Evolutionary conservation across 2,797 vertebrate species (phyloP), one percentile per base, ranked within the genome.

Genomic region (Acanthurus tractus): DNA sequence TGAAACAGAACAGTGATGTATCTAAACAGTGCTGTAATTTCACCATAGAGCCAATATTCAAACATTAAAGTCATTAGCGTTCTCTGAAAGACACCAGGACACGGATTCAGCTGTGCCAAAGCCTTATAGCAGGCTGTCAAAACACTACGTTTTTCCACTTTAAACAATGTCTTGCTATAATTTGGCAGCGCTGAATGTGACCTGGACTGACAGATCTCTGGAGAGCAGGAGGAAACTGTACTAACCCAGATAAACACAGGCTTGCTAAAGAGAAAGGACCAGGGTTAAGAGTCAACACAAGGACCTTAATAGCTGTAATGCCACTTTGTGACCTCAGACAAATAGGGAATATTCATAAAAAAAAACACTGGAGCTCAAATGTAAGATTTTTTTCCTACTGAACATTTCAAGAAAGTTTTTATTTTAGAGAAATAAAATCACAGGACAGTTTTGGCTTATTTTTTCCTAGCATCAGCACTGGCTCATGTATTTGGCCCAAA

Each of bases 201-300:
- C 58, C 61, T 38, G 36, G 22, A 44, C 49, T 40, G 59, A 59
- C 18, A 29, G 20, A 61, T 64, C 73, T 84, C 81, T 65, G 46
- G 57, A 71, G 76, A 71, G 61, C 65, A 70, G 73, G 70, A 69
- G 73, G 49, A 70, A 79, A 76, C 55, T 22, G 25, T 23, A 34
- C 49, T 48, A 63, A 70, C 25, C 4, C 29, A 56, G 45, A 22
- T 66, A 23, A 57, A 78, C 42, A 52, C 58, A 70, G 55, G 36
- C 76, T 62, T 34, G 70, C 25, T 36, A 20, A 59, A 64, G 25
- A 77, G 53, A 74, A 59, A 65, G 23, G 20, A 36, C 8, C 1
- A 0, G 5, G 49, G 17, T 55, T 61, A 55, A 12, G 17, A 77
- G 58, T 38, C 46, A 66, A 29, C n/a, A 3, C 6, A 66, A 55